phyloP scores from a whole-genome alignment of 2,888 invertebrate genomes.

The Dryobotodes eremita region DNA sequence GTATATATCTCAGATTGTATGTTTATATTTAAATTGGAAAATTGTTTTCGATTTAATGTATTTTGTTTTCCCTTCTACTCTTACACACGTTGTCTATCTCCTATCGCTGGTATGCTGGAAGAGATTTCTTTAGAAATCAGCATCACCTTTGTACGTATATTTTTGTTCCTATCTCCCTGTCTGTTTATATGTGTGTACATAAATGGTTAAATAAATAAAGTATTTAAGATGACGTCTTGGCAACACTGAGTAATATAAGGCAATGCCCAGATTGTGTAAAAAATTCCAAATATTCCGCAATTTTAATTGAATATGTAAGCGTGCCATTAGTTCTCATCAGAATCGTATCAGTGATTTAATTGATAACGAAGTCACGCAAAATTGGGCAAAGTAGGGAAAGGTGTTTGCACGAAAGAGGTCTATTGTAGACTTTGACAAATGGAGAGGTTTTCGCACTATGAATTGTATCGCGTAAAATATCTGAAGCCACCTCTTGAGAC shows the following conservation, averaged over 20 bases:
- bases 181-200: too few relatives aligned
- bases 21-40: too few relatives aligned
- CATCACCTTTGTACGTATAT: too few relatives aligned
- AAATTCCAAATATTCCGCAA: neutral
- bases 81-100: too few relatives aligned
- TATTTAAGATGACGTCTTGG: too few relatives aligned
- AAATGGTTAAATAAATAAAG: neutral
- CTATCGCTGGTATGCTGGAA: too few relatives aligned
- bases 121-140: too few relatives aligned
- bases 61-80: too few relatives aligned
- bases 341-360: neutral
- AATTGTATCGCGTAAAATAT: neutral
- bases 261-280: neutral
- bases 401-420: neutral
- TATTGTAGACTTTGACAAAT: neutral
- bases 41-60: too few relatives aligned
- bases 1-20: too few relatives aligned
- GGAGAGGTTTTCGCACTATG: neutral
- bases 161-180: too few relatives aligned
- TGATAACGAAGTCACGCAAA: neutral
- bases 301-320: neutral
- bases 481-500: neutral
- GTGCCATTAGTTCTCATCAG: neutral
- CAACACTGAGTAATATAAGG: neutral
- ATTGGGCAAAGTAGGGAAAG: neutral